Percentiles rank a stretch among this genome's conserved stretches.
These are phyloP conservation scores for Brienomyrus brachyistius DNA, from an alignment of 2,113 vertebrate species.

Conservation along the genomic window DNA sequence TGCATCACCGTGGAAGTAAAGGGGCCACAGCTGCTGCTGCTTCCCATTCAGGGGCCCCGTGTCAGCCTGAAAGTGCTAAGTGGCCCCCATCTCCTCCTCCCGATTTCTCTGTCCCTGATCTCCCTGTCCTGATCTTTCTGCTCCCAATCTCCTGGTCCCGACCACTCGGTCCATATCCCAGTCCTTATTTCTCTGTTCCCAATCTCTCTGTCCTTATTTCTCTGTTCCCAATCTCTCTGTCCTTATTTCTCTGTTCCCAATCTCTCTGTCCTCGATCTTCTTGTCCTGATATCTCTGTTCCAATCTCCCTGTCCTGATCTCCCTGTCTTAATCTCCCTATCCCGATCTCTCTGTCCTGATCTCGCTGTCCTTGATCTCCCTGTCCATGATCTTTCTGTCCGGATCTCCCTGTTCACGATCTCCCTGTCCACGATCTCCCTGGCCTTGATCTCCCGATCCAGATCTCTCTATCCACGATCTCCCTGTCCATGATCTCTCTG, in stretches of 20 bases:
- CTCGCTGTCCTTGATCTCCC: too few relatives aligned
- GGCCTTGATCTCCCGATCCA: too few relatives aligned
- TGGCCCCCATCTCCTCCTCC: too few relatives aligned
- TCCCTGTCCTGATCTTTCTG: neutral
- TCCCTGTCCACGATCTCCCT: too few relatives aligned
- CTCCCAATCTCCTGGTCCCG: too few relatives aligned
- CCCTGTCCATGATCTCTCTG: fast-evolving
- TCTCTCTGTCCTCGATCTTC: too few relatives aligned
- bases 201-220: too few relatives aligned
- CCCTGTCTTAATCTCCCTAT: neutral
- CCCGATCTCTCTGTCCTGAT: too few relatives aligned
- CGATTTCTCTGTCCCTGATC: neutral
- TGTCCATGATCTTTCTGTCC: neutral
- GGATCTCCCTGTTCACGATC: neutral
- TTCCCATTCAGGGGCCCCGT: neutral
- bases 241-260: too few relatives aligned
- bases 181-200: neutral
- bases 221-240: too few relatives aligned
- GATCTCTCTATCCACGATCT: too few relatives aligned
- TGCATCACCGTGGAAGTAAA: neutral
- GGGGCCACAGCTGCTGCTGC: neutral
- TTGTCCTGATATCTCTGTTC: too few relatives aligned
- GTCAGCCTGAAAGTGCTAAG: neutral
- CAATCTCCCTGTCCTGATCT: neutral
- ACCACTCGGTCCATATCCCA: neutral